Base-by-base conservation (phyloP, 2,888 invertebrate genomes). In the Phoenoteleia sp. region DNA sequence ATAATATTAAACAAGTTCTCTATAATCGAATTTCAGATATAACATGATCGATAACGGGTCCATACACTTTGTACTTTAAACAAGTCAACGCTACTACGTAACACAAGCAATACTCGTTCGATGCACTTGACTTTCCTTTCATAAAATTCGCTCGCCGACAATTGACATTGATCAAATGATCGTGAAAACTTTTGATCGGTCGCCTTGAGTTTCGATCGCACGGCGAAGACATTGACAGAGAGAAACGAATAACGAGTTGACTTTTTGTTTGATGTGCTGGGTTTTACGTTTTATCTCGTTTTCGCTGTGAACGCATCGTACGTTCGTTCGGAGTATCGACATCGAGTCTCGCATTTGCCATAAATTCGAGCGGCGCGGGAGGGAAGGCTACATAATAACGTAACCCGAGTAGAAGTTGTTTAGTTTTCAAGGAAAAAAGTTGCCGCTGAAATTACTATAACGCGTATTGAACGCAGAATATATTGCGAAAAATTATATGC, bases 261-360 rank as follows among this genome's bases (percentile, higher is more conserved):
- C 66, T 74, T 81, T 81, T 74, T 74, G 67, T 67, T 74, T 45
- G 27, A 45, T 74, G 72, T 42, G 56, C 58, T 66, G 39, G 36
- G 64, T 81, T 74, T 64, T 62, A 79, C 79, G 62, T 69, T 79
- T 72, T 80, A 74, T 74, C 66, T 74, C 67, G 52, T 52, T 74
- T 74, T 58, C 58, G 49, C 47, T 47, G 45, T 49, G 67, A 67
- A 67, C 66, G 81, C 74, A 52, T 54, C 52, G 45, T 52, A 47
- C 25, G 64, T n/a, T n/a, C n/a, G 17, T 13, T 7, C 45, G 17
- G 66, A 27, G 58, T 71, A 71, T 71, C 58, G 71, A 66, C 66
- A 27, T 25, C 45, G 27, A 45, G 45, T 45, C 36, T n/a, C n/a
- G n/a, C n/a, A n/a, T n/a, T n/a, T n/a, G 52, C 27, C 64, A 45